Evolutionary conservation across 2,113 vertebrate species (phyloP).

Genomic region (Ammodytes marinus): DNA sequence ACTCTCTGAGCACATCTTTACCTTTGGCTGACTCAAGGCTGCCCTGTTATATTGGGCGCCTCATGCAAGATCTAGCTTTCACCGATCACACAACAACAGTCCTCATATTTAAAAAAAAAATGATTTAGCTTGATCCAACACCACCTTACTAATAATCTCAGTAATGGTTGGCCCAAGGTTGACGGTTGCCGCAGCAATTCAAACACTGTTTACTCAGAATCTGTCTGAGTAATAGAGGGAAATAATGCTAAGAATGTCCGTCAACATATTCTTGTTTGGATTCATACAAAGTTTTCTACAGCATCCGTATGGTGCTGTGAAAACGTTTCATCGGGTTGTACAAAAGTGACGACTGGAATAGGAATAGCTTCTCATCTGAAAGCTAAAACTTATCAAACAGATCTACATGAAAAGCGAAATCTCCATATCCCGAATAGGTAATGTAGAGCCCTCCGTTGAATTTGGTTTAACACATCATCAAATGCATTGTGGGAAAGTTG

Average conservation of each 20-base stretch:
- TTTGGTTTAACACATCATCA: not conserved
- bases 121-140: not conserved
- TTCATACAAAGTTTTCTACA: slow-evolving; percentile 1
- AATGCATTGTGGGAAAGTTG: not conserved
- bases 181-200: not conserved
- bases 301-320: slow-evolving; percentile 31
- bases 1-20: not conserved
- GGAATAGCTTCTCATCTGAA: slow-evolving; percentile 4
- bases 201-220: not conserved
- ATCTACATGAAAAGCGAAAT: not conserved
- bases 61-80: not conserved
- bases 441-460: not conserved
- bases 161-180: not conserved
- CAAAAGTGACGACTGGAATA: slow-evolving; percentile 9
- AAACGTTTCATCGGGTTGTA: not conserved
- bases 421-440: not conserved
- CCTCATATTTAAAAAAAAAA: not conserved
- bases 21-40: not conserved
- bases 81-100: not conserved
- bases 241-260: not conserved
- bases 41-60: not conserved
- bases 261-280: slow-evolving; percentile 5
- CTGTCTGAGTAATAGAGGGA: not conserved
- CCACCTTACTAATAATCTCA: not conserved
- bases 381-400: slow-evolving; percentile 3